These are phyloP conservation scores for Axinella damicornis DNA, from an alignment of 37 sponge, comb jelly and placozoan genomes.

Conservation along the genomic window DNA sequence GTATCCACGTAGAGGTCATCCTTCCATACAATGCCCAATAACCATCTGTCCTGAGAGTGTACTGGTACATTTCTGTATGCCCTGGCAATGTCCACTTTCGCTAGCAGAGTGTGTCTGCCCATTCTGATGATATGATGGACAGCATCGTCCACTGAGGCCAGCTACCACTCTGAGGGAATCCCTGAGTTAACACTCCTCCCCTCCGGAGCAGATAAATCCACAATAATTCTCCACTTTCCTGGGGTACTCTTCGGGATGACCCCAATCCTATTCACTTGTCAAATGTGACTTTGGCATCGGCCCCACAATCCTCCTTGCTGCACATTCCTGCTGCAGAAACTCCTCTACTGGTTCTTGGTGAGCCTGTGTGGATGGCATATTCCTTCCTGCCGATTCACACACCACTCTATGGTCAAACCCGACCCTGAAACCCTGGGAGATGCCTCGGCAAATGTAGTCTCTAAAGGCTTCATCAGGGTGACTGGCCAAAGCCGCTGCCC, in stretches of 20 bases:
- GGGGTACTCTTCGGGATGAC: conserved; percentile 7
- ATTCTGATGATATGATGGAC: not conserved
- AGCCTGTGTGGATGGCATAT: not conserved
- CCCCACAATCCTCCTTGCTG: conserved; percentile 7
- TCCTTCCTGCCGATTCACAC: not conserved
- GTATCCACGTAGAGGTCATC: no score
- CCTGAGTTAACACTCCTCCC: conserved; percentile 18
- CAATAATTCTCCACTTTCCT: conserved; percentile 12
- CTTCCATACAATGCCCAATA: conserved; percentile 23
- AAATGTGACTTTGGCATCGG: not conserved
- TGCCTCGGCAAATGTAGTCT: not conserved
- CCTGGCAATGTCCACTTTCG: conserved; percentile 25
- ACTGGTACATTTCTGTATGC: conserved; percentile 47
- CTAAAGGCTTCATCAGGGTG: conserved; percentile 5
- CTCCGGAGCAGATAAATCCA: conserved; percentile 25
- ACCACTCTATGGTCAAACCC: not conserved
- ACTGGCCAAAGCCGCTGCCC: not conserved
- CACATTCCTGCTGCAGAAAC: conserved; percentile 6
- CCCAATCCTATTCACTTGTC: not conserved
- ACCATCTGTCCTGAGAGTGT: conserved; percentile 13
- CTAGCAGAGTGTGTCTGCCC: not conserved
- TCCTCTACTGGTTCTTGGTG: conserved; percentile 3
- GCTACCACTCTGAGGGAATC: not conserved
- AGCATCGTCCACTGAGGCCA: not conserved
- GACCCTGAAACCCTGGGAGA: not conserved